These are phyloP conservation scores for Cepaea nemoralis DNA, from an alignment of 1,140 invertebrate genomes.

Conservation along the genomic window DNA sequence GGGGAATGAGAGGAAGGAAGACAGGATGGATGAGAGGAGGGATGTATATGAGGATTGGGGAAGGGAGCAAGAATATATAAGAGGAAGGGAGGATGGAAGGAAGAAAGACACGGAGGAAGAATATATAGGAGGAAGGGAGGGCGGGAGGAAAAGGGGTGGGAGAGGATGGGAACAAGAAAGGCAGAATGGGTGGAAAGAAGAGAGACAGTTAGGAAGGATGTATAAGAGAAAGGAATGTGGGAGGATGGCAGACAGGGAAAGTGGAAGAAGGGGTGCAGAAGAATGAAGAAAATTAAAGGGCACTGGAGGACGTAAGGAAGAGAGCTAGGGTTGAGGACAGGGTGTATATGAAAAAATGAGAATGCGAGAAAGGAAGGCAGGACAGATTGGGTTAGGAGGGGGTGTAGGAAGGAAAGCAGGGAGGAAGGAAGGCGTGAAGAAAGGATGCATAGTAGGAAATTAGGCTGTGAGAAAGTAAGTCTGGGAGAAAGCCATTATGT, in stretches of 20 bases:
- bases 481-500: no score
- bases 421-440: neutral
- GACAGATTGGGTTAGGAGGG: no score
- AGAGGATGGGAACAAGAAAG: neutral
- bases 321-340: neutral
- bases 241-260: no score
- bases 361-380: no score
- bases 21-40: conserved; percentile 12
- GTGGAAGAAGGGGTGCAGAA: no score
- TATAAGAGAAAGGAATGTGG: neutral
- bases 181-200: conserved; percentile 22
- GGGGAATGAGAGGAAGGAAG: neutral
- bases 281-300: neutral
- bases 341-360: no score
- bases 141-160: conserved; percentile 23
- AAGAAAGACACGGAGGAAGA: conserved; percentile 9
- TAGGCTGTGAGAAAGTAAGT: neutral
- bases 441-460: neutral
- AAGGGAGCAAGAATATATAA: conserved; percentile 25
- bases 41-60: no score
- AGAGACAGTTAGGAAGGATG: conserved; percentile 16
- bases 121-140: neutral
- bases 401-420: neutral
- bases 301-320: neutral
- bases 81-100: neutral